Percentiles rank a stretch among this genome's conserved stretches.
Evolutionary conservation across 2,888 invertebrate species (phyloP).

Genomic region (Salpingus planirostris): DNA sequence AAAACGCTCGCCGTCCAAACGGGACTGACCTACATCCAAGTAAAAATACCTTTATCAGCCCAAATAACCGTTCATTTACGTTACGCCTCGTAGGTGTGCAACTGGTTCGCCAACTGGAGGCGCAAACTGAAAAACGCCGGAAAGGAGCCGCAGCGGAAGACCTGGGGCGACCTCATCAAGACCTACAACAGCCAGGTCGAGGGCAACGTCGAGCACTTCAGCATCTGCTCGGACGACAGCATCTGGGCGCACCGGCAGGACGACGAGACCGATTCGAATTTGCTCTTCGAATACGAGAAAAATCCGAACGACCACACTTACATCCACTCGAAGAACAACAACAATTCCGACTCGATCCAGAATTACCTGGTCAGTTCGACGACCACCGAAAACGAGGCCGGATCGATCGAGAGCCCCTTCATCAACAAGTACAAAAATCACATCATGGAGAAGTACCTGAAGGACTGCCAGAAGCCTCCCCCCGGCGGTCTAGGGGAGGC

Average conservation of each 20-base stretch:
- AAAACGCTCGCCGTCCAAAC: slow-evolving; percentile 64
- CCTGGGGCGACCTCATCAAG: slow-evolving; percentile 66
- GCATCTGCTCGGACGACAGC: slow-evolving; percentile 69
- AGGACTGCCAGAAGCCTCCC: slow-evolving; percentile 39
- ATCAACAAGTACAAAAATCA: slow-evolving; percentile 49
- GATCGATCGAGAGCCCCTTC: too few species aligned
- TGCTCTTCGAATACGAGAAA: slow-evolving; percentile 8
- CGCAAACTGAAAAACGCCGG: slow-evolving; percentile 69
- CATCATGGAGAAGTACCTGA: slow-evolving; percentile 52
- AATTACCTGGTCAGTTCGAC: slow-evolving; percentile 41
- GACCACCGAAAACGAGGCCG: slow-evolving; percentile 35
- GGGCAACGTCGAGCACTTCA: slow-evolving; percentile 72
- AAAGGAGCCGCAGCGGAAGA: slow-evolving; percentile 56
- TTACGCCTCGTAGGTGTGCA: slow-evolving; percentile 51
- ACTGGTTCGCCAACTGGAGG: slow-evolving; percentile 81
- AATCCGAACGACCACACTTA: slow-evolving; percentile 34
- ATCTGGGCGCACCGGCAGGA: slow-evolving; percentile 65
- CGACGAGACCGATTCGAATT: slow-evolving; percentile 12
- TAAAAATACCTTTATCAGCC: slow-evolving; percentile 32
- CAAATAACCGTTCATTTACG: neutral
- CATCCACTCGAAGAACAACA: slow-evolving; percentile 23
- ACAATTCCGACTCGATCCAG: slow-evolving; percentile 28
- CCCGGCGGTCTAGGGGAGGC: slow-evolving; percentile 13
- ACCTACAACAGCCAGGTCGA: slow-evolving; percentile 65
- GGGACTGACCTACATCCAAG: slow-evolving; percentile 70